Conservation (phyloP, 2,113 vertebrate species). For the Oreamnos americanus region DNA sequence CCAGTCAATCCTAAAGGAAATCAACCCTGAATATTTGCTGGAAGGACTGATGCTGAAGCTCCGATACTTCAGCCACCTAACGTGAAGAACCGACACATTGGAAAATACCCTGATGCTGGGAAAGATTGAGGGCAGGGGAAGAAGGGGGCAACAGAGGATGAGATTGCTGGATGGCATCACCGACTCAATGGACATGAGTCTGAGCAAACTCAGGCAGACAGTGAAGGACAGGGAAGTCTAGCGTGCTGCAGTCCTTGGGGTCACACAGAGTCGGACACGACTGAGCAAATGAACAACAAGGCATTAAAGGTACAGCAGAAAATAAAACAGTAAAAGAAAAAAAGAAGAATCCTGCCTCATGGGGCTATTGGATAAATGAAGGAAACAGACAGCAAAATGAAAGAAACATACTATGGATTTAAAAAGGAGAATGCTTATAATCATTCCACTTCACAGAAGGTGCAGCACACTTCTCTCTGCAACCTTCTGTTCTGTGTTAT, state of each 20-base stretch:
- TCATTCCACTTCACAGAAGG: not conserved
- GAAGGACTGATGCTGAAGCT: not conserved
- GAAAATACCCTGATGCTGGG: not conserved
- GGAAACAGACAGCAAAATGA: not conserved
- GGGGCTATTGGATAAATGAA: not conserved
- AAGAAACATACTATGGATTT: not conserved
- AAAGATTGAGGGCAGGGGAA: not conserved
- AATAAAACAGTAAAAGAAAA: not conserved
- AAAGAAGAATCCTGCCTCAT: not conserved
- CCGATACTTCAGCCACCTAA: not conserved
- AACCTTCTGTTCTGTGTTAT: not conserved
- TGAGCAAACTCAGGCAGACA: not conserved
- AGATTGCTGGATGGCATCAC: not conserved
- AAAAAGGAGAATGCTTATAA: not conserved
- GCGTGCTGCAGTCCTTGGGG: not conserved
- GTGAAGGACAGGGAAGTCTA: not conserved
- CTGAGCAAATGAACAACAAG: not conserved
- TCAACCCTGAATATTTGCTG: not conserved
- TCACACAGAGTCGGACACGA: not conserved
- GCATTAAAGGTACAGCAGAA: not conserved
- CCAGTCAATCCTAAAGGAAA: not conserved
- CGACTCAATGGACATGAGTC: not conserved
- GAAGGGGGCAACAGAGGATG: not conserved
- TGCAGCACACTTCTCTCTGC: too few relatives aligned
- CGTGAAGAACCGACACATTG: rapidly evolving